Evolutionary conservation across 2,113 vertebrate species (phyloP).

Genomic region (Ovis aries): DNA sequence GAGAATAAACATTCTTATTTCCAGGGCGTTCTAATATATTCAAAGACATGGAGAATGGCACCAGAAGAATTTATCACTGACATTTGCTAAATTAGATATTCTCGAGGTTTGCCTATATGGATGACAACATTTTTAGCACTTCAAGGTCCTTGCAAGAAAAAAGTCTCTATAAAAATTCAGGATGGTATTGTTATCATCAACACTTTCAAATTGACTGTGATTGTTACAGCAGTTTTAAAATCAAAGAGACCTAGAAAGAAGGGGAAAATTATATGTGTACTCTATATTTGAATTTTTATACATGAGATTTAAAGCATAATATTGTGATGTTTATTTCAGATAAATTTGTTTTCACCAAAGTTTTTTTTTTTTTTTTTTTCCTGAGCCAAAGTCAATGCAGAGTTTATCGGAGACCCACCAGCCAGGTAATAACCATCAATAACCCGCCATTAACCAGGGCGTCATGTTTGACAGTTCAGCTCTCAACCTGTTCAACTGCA

Average conservation of each 20-base stretch:
- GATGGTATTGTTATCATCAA: slow-evolving; percentile 64
- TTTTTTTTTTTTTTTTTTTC: neutral
- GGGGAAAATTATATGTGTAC: slow-evolving; percentile 62
- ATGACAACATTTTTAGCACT: slow-evolving; percentile 75
- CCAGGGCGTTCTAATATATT: slow-evolving; percentile 65
- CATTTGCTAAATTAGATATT: slow-evolving; percentile 76
- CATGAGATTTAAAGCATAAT: slow-evolving; percentile 61
- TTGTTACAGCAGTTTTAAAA: slow-evolving; percentile 68
- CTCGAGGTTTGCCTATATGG: slow-evolving; percentile 65
- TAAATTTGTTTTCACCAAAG: slow-evolving; percentile 42
- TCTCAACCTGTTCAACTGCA: slow-evolving; percentile 13
- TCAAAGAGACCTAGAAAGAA: slow-evolving; percentile 63
- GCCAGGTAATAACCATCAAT: slow-evolving; percentile 41
- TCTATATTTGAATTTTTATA: slow-evolving; percentile 60
- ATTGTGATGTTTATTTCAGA: slow-evolving; percentile 60
- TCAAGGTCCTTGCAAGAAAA: slow-evolving; percentile 75
- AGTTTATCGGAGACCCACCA: neutral
- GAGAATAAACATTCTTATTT: slow-evolving; percentile 69
- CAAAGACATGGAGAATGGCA: slow-evolving; percentile 70
- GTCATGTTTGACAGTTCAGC: slow-evolving; percentile 35
- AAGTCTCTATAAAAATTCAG: slow-evolving; percentile 72
- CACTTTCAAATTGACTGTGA: slow-evolving; percentile 72
- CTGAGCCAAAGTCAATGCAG: slow-evolving; percentile 39
- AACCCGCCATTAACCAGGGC: slow-evolving; percentile 29
- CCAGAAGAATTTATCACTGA: slow-evolving; percentile 74